phyloP scores from a whole-genome alignment of 2,797 vertebrate species.

The Lepus townsendii region DNA sequence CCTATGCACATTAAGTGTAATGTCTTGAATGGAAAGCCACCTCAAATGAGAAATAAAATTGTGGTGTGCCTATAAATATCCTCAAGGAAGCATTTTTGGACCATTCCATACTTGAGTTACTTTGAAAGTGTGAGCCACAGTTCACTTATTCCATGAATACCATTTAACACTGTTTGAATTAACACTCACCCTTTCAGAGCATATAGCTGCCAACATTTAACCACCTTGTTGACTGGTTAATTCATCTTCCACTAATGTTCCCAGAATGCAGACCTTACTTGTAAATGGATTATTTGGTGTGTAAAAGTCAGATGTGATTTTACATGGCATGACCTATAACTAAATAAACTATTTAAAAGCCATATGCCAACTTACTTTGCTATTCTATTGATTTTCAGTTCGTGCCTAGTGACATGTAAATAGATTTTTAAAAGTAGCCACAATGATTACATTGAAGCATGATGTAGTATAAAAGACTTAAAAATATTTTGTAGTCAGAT shows the following conservation, averaged over 20 bases:
- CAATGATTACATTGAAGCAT: background rate
- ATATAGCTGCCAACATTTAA: constrained; percentile 75
- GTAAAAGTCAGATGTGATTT: constrained; percentile 75
- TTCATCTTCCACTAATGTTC: constrained; percentile 76
- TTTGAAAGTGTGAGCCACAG: constrained; percentile 36
- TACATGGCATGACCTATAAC: constrained; percentile 63
- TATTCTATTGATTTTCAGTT: constrained; percentile 69
- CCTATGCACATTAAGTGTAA: background rate
- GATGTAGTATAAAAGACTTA: background rate
- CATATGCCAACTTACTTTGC: constrained; percentile 27
- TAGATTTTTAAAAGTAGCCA: background rate
- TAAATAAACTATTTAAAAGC: constrained; percentile 76
- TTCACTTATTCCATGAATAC: constrained; percentile 71
- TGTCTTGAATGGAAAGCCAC: constrained; percentile 35
- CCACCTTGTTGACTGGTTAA: constrained; percentile 81
- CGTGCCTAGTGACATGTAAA: constrained; percentile 35
- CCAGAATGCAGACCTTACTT: constrained; percentile 69
- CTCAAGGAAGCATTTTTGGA: constrained; percentile 14
- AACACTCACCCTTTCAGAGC: constrained; percentile 64
- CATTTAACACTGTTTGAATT: constrained; percentile 74
- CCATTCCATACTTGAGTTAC: constrained; percentile 45
- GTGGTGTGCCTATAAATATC: background rate
- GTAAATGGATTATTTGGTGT: constrained; percentile 75
- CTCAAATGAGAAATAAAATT: constrained; percentile 19
- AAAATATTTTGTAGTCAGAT: background rate